Evolutionary conservation across 2,888 invertebrate species (phyloP), one percentile per base, ranked within the genome.

Genomic region (Xestobium rufovillosum): DNA sequence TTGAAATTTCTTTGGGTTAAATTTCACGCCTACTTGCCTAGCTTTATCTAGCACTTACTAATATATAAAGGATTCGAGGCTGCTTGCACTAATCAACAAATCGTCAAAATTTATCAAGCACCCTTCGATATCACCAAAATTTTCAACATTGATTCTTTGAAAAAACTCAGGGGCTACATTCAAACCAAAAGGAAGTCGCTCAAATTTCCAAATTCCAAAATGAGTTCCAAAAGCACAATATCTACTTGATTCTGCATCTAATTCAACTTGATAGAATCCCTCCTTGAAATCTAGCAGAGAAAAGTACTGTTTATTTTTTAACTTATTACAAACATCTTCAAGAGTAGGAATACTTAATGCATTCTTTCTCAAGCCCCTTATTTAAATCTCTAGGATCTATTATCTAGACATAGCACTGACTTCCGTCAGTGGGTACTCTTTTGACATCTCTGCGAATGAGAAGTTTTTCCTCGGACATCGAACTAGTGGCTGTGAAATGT

Each of bases 81-180:
- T 34, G 23, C 34, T 26, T n/a, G 37, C 44, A 3, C 34, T 23
- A 13, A 41, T 36, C 11, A 47, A 23, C 39, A 59, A 39, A 49
- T 59, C 43, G 47, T 64, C 47, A 43, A 58, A 44, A 43, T 61
- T 54, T 26, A 64, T 31, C 34, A 51, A 4, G 29, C 61, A 48
- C 39, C 57, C 32, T 27, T n/a, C n/a, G n/a, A 52, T 49, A 45
- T 55, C 13, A 49, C 57, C 26, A 60, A 57, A 56, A 52, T 54
- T 12, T 44, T 58, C 19, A 46, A 49, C 11, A 55, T 56, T 55
- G 13, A 47, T 42, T 29, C 46, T 50, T 38, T 60, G 56, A 43
- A 60, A 60, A 11, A 51, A 43, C 23, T 56, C 56, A 14, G 58
- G 58, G 2, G 33, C 33, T 11, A 23, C 13, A 3, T 29, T 32